Evolutionary conservation across 2,888 invertebrate species (phyloP), one percentile per base, ranked within the genome.

Genomic region (Netelia inedita): DNA sequence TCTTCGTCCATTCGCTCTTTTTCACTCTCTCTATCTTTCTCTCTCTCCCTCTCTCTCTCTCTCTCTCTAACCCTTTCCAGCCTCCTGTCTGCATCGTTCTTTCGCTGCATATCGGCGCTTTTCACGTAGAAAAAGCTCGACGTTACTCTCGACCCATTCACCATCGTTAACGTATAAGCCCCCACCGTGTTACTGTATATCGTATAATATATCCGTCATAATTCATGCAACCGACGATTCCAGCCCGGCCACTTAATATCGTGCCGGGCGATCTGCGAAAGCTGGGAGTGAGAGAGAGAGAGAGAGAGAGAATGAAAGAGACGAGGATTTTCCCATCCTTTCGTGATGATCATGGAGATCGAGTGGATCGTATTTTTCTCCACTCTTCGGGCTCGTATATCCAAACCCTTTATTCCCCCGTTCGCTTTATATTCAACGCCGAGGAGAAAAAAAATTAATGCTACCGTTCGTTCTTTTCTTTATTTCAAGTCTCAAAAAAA

Each of bases 291-390:
- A 35, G 53, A 19, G 61, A 21, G 41, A 14, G 41, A 59, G 73
- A 41, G 41, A 19, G 28, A 28, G 35, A 63, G 14, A 46, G 59
- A 28, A 41, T 19, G 23, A 59, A 59, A 71, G 46, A 16, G 59
- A 69, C 68, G 53, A 46, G 79, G 82, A 84, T 85, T 87, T 86
- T 79, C 74, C 78, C 55, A 79, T 63, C 72, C 63, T 68, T 73
- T 78, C 82, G 78, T 72, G 76, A 83, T 82, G 85, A 89, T 89
- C 85, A 88, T 85, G 87, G 85, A 87, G 88, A 87, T 85, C 78
- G 85, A 88, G 87, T 88, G 87, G 87, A 88, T 88, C 87, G 85
- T 85, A 86, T 85, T 87, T 89, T 87, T 83, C 28, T 59, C 66
- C 28, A 71, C 69, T 65, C 57, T 76, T 16, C 66, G 61, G 41